phyloP scores from a whole-genome alignment of 2,797 vertebrate genomes.

The Platalea minor region DNA sequence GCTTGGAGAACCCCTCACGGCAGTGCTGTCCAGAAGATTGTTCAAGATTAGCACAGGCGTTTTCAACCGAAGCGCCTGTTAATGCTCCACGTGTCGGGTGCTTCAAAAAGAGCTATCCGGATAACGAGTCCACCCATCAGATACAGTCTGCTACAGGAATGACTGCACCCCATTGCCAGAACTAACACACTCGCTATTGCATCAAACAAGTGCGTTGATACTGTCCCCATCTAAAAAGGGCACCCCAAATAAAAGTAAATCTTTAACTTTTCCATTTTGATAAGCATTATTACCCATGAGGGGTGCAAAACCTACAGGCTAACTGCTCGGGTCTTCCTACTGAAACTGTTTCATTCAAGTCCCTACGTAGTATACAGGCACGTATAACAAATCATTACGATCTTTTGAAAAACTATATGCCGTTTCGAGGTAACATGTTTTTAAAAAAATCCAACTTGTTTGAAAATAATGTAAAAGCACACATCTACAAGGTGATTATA shows the following conservation, averaged over 20 bases:
- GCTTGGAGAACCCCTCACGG: not conserved
- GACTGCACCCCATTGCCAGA: not conserved
- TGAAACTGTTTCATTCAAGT: not conserved
- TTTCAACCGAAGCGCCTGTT: not conserved
- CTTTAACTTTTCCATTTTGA: not conserved
- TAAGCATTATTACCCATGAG: not conserved
- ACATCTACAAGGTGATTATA: not conserved
- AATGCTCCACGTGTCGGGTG: not conserved
- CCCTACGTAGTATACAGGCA: not conserved
- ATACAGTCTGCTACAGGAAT: not conserved
- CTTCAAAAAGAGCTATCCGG: not conserved
- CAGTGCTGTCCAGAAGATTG: not conserved
- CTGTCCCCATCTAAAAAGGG: not conserved
- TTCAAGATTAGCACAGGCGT: not conserved
- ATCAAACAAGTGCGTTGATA: not conserved
- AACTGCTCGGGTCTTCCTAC: not conserved
- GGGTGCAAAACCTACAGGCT: not conserved
- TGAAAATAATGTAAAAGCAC: not conserved
- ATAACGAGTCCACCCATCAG: not conserved
- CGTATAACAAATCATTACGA: not conserved
- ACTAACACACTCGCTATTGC: not conserved
- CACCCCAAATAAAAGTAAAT: not conserved
- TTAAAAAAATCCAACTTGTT: not conserved
- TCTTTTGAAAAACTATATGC: not conserved
- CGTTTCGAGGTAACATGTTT: not conserved